Evolutionary conservation across 2,113 vertebrate species (phyloP).

Genomic region (Aplodontia rufa): DNA sequence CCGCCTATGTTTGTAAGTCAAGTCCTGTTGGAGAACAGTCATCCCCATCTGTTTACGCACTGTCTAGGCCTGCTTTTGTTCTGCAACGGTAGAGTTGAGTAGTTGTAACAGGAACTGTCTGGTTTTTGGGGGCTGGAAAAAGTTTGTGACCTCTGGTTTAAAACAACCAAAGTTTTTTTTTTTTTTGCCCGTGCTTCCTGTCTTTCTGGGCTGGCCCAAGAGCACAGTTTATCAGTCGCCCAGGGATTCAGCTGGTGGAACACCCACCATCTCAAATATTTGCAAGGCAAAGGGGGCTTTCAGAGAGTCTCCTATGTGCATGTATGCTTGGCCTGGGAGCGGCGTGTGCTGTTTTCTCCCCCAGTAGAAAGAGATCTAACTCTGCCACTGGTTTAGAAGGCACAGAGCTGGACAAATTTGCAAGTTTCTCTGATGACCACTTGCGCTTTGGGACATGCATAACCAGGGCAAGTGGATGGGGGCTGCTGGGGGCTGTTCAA

Average conservation of each 20-base stretch:
- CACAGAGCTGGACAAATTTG: background rate
- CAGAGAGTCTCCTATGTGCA: background rate
- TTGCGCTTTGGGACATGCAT: background rate
- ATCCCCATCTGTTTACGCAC: background rate
- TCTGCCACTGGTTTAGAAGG: background rate
- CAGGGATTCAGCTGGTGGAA: background rate
- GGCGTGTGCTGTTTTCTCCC: background rate
- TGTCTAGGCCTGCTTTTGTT: background rate
- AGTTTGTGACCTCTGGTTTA: background rate
- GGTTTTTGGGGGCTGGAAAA: background rate
- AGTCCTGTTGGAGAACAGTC: background rate
- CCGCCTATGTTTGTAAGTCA: background rate
- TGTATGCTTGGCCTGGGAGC: background rate
- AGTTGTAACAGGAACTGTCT: background rate
- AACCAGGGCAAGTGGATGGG: background rate
- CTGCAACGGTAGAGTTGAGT: fast-evolving
- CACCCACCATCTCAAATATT: background rate
- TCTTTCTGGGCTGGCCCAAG: background rate
- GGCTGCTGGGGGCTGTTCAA: background rate
- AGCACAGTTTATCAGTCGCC: background rate
- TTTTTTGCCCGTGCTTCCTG: background rate
- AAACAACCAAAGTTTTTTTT: background rate
- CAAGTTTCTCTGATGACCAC: background rate
- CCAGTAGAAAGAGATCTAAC: background rate
- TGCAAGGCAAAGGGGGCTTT: background rate